These are phyloP conservation scores for Babylonia areolata DNA, from an alignment of 1,140 invertebrate species.

Conservation along the genomic window DNA sequence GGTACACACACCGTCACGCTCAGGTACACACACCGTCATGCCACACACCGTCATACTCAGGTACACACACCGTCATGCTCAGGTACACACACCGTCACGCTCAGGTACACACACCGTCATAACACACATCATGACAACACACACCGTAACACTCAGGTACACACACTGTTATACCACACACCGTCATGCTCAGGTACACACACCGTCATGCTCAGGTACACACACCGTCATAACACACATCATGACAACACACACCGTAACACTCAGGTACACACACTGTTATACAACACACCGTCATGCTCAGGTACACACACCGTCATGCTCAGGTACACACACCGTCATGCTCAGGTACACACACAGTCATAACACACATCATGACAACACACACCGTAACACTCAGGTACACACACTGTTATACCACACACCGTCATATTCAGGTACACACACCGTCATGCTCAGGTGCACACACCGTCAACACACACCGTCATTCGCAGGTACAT, in stretches of 20 bases:
- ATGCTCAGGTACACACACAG: too few species aligned
- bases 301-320: too few species aligned
- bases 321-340: too few species aligned
- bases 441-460: too few species aligned
- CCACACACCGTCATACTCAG: background rate
- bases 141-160: background rate
- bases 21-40: background rate
- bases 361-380: too few species aligned
- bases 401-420: too few species aligned
- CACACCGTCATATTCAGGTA: too few species aligned
- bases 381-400: too few species aligned
- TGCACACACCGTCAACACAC: too few species aligned
- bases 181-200: background rate
- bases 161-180: background rate
- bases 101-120: background rate
- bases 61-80: background rate
- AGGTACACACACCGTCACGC: background rate
- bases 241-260: background rate
- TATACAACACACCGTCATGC: too few species aligned
- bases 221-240: background rate
- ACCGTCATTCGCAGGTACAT: too few species aligned
- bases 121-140: constrained; percentile 18
- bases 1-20: constrained; percentile 6
- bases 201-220: background rate
- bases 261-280: too few species aligned